Base-by-base conservation (phyloP, 2,113 vertebrate genomes). In the Cynopterus brachyotis region DNA sequence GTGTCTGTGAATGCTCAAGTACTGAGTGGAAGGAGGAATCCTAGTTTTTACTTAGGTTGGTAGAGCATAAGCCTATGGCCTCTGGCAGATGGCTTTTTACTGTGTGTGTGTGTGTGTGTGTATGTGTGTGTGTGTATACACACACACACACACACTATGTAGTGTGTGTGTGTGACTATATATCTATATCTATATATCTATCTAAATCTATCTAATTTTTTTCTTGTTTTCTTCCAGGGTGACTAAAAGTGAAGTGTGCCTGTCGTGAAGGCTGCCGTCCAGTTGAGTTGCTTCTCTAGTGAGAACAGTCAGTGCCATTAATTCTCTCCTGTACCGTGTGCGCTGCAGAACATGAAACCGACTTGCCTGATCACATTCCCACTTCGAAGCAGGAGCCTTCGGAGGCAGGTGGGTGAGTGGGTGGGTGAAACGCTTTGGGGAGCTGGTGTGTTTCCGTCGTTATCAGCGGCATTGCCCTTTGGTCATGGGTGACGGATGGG, bases 381-480 rank as follows among this genome's bases (percentile, higher is more conserved):
- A 50, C 90, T 89, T 95, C 35, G 19, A 28, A 92, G 82, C 11
- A 19, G 79, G 76, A 76, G 95, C 86, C 72, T 95, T 64, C 0
- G 0, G 75, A 95, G 89, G 96, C 96, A 96, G 96, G 96, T 95
- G 96, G 96, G 83, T 83, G 93, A 75, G 96, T 87, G 80, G 94
- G 96, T 42, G 89, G 96, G 83, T 17, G 83, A 76, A 70, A 59
- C 62, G 1, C 95, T 96, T 89, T 0, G 45, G 96, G 89, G 90
- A 79, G 92, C 86, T 92, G 86, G 89, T 83, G 84, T 57, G 4
- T 91, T 70, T 88, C 91, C 50, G 80, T 57, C 32, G 64, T 87
- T 59, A 89, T n/a, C 92, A 28, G 83, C 19, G 32, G 62, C 47
- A 13, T 62, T 0, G 26, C 80, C 75, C 82, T 82, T 75, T 17